phyloP scores from a whole-genome alignment of 2,113 vertebrate genomes.

The Nothobranchius furzeri region DNA sequence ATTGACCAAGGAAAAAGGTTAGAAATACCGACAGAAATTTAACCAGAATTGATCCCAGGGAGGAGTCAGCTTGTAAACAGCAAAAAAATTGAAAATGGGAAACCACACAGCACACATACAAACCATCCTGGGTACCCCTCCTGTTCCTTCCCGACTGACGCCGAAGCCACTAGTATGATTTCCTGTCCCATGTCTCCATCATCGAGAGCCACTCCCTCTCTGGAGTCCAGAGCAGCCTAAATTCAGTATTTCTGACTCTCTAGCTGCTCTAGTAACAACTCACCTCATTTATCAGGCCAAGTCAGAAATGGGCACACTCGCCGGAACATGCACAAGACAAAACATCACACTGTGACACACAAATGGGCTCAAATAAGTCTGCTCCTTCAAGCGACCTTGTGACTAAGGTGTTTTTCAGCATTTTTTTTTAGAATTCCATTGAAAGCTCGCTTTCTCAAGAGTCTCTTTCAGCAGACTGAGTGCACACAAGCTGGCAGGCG shows the following conservation, averaged over 20 bases:
- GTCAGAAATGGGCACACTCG: background rate
- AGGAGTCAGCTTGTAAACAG: conserved; percentile 9
- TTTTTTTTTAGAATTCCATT: conserved; percentile 34
- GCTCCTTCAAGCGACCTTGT: conserved; percentile 48
- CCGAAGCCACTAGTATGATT: conserved; percentile 58
- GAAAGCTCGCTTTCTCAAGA: conserved; percentile 22
- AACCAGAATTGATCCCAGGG: conserved; percentile 3
- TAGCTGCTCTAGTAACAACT: conserved; percentile 1
- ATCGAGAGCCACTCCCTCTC: conserved; percentile 50
- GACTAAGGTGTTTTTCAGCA: conserved; percentile 29
- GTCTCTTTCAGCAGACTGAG: conserved; percentile 28
- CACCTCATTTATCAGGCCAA: background rate
- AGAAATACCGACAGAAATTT: conserved; percentile 5
- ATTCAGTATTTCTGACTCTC: conserved; percentile 12
- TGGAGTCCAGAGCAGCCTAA: conserved; percentile 16
- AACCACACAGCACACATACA: conserved; percentile 40
- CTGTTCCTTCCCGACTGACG: conserved; percentile 72
- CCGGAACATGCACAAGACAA: background rate
- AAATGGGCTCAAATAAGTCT: conserved; percentile 13
- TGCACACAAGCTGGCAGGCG: conserved; percentile 23
- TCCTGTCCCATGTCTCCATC: conserved; percentile 63
- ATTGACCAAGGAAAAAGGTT: background rate
- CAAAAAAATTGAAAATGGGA: conserved; percentile 37
- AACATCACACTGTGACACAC: conserved; percentile 18
- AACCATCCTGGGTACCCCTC: conserved; percentile 60